Base-by-base conservation (phyloP, 1,140 invertebrate species). In the Hyles vespertilio region DNA sequence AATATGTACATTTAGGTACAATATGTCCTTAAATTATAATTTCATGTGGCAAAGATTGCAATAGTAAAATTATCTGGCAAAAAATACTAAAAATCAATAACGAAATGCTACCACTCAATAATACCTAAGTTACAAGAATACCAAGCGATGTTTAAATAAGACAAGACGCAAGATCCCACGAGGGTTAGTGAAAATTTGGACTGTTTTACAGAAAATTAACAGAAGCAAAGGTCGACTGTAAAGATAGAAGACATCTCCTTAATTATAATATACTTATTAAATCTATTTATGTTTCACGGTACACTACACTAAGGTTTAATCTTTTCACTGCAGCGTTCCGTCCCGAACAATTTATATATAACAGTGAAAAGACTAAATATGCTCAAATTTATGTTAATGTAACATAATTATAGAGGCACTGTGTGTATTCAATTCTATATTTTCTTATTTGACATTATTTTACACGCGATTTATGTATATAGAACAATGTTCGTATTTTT, bases 341-440 rank as follows among this genome's bases (percentile, higher is more conserved):
- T 61, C 56, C 58, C 53, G 56, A 48, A 40, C 50, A 59, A 54
- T 59, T 58, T 65, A 55, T 48, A 51, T 58, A 65, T 34, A 64
- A 58, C 75, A 84, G 78, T 84, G 79, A 81, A 84, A 83, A 84
- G 79, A 82, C 68, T 82, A 90, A 88, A 84, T 70, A 77, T 74
- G 86, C 84, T 85, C 87, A 84, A 81, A 89, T 88, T 89, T 89
- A 90, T 89, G 87, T 90, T 90, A 89, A 89, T 88, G 84, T 89
- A 89, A 89, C 87, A 90, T 90, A 89, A 90, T 89, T 87, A 82
- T 84, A 89, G 87, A 89, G 87, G 87, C 87, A 89, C 87, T 89
- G 87, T 89, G 87, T 90, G 87, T 90, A 87, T 89, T 89, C 86
- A 81, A 76, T 77, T 79, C 64, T 77, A 75, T 81, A 80, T 67